Evolutionary conservation across 2,113 vertebrate genomes (phyloP).

Genomic region (Eulacestoma nigropectus): DNA sequence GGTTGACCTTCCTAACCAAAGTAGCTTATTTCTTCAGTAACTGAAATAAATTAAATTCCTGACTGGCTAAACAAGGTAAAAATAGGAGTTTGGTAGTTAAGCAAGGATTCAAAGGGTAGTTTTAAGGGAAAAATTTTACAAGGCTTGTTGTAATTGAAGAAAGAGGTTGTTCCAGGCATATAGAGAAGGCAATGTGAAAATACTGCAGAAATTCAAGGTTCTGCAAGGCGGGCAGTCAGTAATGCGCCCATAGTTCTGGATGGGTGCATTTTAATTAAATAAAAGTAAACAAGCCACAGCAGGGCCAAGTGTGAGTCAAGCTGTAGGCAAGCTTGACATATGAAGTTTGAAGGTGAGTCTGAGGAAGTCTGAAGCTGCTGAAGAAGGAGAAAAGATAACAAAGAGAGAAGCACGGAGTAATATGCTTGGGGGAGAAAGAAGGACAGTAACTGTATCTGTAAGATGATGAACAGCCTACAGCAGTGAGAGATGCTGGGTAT

Average conservation of each 20-base stretch:
- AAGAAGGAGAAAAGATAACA: background rate
- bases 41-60: background rate
- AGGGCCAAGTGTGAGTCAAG: slow-evolving; percentile 3
- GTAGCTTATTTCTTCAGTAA: background rate
- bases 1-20: background rate
- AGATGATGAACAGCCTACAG: background rate
- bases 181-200: background rate
- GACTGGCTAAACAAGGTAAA: background rate
- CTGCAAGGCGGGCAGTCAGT: background rate
- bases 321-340: slow-evolving; percentile 7
- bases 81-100: background rate
- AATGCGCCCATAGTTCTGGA: background rate
- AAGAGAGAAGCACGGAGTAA: background rate
- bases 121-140: background rate
- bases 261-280: slow-evolving; percentile 61
- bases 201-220: slow-evolving; percentile 11
- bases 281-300: slow-evolving; percentile 53
- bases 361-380: background rate
- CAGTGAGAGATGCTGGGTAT: background rate
- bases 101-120: background rate
- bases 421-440: background rate
- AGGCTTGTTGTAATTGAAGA: background rate
- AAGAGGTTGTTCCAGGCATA: background rate
- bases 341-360: slow-evolving; percentile 21
- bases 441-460: background rate